Conservation (phyloP, 2,888 invertebrate species). For the Camponotus fellah region DNA sequence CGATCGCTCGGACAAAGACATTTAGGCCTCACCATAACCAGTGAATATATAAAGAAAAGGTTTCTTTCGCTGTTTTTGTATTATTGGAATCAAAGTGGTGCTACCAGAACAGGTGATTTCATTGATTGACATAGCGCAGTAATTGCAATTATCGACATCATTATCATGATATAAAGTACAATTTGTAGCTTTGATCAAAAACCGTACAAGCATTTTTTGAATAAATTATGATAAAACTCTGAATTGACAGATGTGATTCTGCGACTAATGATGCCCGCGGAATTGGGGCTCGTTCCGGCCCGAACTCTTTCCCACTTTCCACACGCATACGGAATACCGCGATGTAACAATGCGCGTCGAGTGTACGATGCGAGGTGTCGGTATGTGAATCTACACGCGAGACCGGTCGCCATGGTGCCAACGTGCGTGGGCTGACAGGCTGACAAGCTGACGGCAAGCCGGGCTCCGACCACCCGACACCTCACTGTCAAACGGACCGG, state of each 20-base stretch:
- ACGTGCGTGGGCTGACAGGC: conserved; percentile 85
- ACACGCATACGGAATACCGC: conserved; percentile 32
- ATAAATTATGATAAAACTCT: conserved; percentile 39
- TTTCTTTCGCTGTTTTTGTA: not conserved
- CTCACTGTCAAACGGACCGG: conserved; percentile 82
- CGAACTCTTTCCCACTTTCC: conserved; percentile 16
- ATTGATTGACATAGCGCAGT: conserved; percentile 23
- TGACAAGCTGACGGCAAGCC: conserved; percentile 84
- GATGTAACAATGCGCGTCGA: conserved; percentile 66
- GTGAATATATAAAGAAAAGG: not conserved
- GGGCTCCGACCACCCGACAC: conserved; percentile 84
- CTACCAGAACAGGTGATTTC: conserved; percentile 32
- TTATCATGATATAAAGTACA: conserved; percentile 27
- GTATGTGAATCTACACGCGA: conserved; percentile 72
- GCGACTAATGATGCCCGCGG: conserved; percentile 74
- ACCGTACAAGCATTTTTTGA: conserved; percentile 22
- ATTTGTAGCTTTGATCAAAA: conserved; percentile 13
- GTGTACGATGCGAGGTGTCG: conserved; percentile 63
- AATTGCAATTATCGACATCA: conserved; percentile 31
- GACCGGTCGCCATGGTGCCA: conserved; percentile 77
- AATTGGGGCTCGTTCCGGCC: conserved; percentile 49
- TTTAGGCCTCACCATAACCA: conserved; percentile 16
- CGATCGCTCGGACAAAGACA: conserved; percentile 29
- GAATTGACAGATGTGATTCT: conserved; percentile 69
- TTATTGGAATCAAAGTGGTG: conserved; percentile 19